phyloP scores from a whole-genome alignment of 2,888 invertebrate genomes.

The Erebia palarica region DNA sequence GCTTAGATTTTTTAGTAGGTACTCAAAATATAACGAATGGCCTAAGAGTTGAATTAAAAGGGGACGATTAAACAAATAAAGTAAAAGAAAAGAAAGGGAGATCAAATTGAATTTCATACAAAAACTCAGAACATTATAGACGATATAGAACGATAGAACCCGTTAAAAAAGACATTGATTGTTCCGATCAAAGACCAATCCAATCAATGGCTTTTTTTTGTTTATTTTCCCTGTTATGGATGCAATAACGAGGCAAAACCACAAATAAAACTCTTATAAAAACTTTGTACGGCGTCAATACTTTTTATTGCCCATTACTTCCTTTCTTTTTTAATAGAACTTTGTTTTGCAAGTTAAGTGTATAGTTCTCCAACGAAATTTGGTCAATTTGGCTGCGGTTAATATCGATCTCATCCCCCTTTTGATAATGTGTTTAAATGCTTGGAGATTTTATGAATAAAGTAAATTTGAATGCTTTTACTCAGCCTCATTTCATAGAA shows the following conservation, averaged over 20 bases:
- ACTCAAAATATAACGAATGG: neutral
- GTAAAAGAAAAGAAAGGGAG: no score
- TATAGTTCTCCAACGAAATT: neutral
- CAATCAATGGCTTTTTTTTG: neutral
- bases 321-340: neutral
- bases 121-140: no score
- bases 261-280: neutral
- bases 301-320: constrained; percentile 1
- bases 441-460: neutral
- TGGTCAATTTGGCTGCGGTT: neutral
- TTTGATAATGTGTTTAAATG: neutral
- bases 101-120: no score
- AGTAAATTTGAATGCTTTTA: no score
- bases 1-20: constrained; percentile 4
- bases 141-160: no score
- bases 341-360: neutral
- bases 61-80: no score
- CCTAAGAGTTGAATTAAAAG: neutral
- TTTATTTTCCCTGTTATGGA: neutral
- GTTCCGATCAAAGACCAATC: neutral
- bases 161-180: neutral
- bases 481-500: neutral
- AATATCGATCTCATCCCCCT: neutral
- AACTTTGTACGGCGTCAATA: neutral
- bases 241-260: neutral